These are phyloP conservation scores for Eudasyphora cyanicolor DNA, from an alignment of 2,888 invertebrate species.

Conservation along the genomic window DNA sequence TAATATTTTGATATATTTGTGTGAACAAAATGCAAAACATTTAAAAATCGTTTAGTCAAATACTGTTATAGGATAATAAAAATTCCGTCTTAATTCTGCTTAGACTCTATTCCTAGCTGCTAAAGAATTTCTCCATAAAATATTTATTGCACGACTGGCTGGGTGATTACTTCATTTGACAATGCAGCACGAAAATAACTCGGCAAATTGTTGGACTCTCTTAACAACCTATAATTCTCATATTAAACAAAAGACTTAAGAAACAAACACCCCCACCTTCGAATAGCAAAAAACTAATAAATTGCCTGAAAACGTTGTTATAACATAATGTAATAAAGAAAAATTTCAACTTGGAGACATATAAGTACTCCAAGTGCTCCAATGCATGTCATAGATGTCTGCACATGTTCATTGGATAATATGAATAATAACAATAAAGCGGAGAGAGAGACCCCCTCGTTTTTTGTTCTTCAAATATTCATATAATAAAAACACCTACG, in stretches of 20 bases:
- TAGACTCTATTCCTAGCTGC: too few species aligned
- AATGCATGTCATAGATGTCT: not conserved
- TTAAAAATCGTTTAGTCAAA: too few species aligned
- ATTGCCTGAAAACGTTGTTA: not conserved
- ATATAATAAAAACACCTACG: conserved; percentile 61
- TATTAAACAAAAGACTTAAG: conserved; percentile 58
- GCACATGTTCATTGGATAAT: conserved; percentile 7
- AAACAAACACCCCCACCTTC: conserved; percentile 34
- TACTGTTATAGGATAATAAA: too few species aligned
- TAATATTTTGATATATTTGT: too few species aligned
- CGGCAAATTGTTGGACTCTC: not conserved
- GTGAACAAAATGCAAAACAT: too few species aligned
- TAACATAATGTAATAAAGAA: not conserved
- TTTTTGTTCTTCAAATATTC: too few species aligned
- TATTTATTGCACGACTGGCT: too few species aligned
- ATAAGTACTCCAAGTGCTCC: not conserved
- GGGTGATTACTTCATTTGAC: conserved; percentile 50
- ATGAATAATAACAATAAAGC: conserved; percentile 16
- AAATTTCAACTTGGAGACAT: not conserved
- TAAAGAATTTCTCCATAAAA: too few species aligned
- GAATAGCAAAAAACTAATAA: too few species aligned
- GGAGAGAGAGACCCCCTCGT: too few species aligned
- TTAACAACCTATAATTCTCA: conserved; percentile 35
- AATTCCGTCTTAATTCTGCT: too few species aligned
- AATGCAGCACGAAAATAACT: conserved; percentile 1